A percentile compares a stretch with the other conserved stretches of the same genome.
Evolutionary conservation across 2,113 vertebrate species (phyloP).

Genomic region (Nothoprocta perdicaria): DNA sequence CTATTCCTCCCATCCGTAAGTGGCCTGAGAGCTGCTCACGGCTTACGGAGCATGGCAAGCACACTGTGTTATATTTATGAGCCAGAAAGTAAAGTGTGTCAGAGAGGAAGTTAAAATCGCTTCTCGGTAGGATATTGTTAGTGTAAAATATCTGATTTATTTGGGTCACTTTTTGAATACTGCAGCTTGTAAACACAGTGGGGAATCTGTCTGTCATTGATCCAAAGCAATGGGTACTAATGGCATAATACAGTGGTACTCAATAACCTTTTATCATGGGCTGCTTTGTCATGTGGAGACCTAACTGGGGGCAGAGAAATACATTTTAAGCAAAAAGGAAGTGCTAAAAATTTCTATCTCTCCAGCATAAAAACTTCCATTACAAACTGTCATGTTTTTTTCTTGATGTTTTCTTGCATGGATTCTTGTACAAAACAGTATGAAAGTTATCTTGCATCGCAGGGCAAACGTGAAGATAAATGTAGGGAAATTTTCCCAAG

Average conservation of each 20-base stretch:
- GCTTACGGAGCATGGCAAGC: not conserved
- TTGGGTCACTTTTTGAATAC: conserved; percentile 48
- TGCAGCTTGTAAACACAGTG: conserved; percentile 63
- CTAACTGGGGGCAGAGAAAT: conserved; percentile 44
- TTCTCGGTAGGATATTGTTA: conserved; percentile 55
- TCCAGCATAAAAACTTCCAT: not conserved
- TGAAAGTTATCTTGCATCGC: not conserved
- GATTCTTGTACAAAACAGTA: not conserved
- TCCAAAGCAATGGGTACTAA: conserved; percentile 69
- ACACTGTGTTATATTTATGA: conserved; percentile 59
- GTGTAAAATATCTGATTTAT: conserved; percentile 68
- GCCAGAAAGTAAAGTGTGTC: conserved; percentile 56
- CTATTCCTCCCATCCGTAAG: not conserved
- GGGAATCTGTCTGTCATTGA: conserved; percentile 68
- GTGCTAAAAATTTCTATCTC: not conserved
- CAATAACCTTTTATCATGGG: conserved; percentile 59
- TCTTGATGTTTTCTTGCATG: not conserved
- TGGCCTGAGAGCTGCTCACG: not conserved
- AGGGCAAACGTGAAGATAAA: not conserved
- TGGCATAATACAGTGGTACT: conserved; percentile 55
- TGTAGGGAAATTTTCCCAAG: not conserved
- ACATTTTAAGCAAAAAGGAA: not conserved
- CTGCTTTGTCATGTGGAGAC: conserved; percentile 58
- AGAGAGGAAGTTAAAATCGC: conserved; percentile 57
- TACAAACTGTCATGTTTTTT: not conserved